phyloP scores from a whole-genome alignment of 35 echinoderm and acorn worm species.

The Heliocidaris erythrogramma region DNA sequence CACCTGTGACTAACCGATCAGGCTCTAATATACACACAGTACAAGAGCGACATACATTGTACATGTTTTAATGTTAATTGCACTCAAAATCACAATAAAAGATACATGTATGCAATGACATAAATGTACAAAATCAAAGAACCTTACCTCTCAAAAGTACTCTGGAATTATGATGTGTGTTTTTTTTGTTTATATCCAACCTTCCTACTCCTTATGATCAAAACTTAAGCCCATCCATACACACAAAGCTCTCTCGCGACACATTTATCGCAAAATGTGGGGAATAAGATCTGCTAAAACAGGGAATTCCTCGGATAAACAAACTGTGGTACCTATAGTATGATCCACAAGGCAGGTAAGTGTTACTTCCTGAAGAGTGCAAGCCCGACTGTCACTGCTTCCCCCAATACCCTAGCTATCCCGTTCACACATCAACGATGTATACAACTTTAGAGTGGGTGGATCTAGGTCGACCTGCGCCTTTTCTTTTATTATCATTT shows the following conservation, averaged over 20 bases:
- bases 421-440: background rate
- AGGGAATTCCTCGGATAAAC: background rate
- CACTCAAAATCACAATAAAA: too few species aligned
- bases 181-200: background rate
- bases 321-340: too few species aligned
- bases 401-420: too few species aligned
- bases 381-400: too few species aligned
- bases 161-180: too few species aligned
- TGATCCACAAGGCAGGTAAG: background rate
- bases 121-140: background rate
- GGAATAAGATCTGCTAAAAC: background rate
- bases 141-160: background rate
- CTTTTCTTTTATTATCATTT: background rate
- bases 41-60: too few species aligned
- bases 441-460: background rate
- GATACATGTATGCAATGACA: too few species aligned
- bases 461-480: background rate
- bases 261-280: background rate
- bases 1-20: too few species aligned
- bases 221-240: background rate
- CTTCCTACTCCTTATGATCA: background rate
- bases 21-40: too few species aligned
- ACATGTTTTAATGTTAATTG: too few species aligned
- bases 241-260: background rate
- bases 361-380: background rate